Percentiles rank a stretch among this genome's conserved stretches.
Conservation (phyloP, 2,797 vertebrate species). For the Leptoclinus maculatus region DNA sequence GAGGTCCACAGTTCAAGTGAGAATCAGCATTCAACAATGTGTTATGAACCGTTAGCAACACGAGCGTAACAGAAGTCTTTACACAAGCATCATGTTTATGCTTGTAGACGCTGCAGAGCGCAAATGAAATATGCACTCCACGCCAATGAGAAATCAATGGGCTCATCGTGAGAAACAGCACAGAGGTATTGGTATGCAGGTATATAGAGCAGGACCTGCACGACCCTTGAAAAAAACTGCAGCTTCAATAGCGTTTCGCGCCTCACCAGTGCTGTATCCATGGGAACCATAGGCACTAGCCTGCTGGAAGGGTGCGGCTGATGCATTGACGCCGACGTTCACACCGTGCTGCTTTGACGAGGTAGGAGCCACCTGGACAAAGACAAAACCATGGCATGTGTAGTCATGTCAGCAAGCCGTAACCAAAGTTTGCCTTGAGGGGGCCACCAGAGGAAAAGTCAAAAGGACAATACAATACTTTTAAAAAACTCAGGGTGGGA, state of each 20-base stretch:
- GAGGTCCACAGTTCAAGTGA: conserved; percentile 33
- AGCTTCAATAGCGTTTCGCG: conserved; percentile 34
- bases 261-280: conserved; percentile 96
- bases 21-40: conserved; percentile 9
- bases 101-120: conserved; percentile 50
- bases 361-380: conserved; percentile 93
- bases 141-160: conserved; percentile 33
- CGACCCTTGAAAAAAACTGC: conserved; percentile 38
- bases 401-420: neutral
- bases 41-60: conserved; percentile 31
- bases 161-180: conserved; percentile 33
- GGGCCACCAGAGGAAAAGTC: no score
- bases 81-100: conserved; percentile 49
- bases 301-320: conserved; percentile 96
- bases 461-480: no score
- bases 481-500: neutral
- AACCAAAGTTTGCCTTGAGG: neutral
- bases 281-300: conserved; percentile 98
- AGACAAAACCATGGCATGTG: neutral
- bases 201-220: conserved; percentile 39
- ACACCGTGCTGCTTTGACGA: conserved; percentile 99
- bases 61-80: conserved; percentile 34
- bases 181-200: conserved; percentile 31
- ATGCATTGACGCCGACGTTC: conserved; percentile 96
- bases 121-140: conserved; percentile 37